Base-by-base conservation (phyloP, 2,888 invertebrate genomes). In the Villa cingulata region DNA sequence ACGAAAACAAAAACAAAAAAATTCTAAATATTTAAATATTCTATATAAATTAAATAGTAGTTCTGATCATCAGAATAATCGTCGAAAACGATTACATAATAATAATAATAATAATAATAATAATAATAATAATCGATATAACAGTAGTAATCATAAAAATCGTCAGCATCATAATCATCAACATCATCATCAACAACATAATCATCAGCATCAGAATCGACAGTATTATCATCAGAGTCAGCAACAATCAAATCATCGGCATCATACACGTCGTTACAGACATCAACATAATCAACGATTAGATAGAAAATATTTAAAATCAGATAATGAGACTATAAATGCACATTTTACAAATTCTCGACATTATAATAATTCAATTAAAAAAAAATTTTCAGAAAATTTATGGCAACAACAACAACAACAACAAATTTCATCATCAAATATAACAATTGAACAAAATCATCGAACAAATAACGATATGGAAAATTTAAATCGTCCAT, bases 401-500 rank as follows among this genome's bases (percentile, higher is more conserved):
- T 41, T n/a, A 14, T 29, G 41, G 32, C 18, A 45, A 27, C 14
- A 34, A 2, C 20, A 32, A 17, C 37, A 45, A 18, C 29, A 23
- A 23, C 23, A 23, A 23, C 23, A 23, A 23, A n/a, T n/a, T n/a
- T n/a, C n/a, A n/a, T n/a, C n/a, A n/a, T n/a, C n/a, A n/a, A n/a
- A n/a, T n/a, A n/a, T n/a, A n/a, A n/a, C n/a, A n/a, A n/a, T n/a
- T n/a, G n/a, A n/a, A n/a, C n/a, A n/a, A n/a, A n/a, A n/a, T n/a
- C n/a, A n/a, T n/a, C n/a, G n/a, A n/a, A n/a, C n/a, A n/a, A n/a
- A n/a, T n/a, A 23, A 23, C 7, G 4, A 6, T 6, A 23, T 23
- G 4, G 23, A 6, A 23, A 81, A 82, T 64, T 74, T 75, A 19
- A 81, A 86, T 63, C 77, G 87, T 41, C 90, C 90, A 51, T 86